Evolutionary conservation across 2,797 vertebrate species (phyloP), one percentile per base, ranked within the genome.

Genomic region (Coregonus suidteri): DNA sequence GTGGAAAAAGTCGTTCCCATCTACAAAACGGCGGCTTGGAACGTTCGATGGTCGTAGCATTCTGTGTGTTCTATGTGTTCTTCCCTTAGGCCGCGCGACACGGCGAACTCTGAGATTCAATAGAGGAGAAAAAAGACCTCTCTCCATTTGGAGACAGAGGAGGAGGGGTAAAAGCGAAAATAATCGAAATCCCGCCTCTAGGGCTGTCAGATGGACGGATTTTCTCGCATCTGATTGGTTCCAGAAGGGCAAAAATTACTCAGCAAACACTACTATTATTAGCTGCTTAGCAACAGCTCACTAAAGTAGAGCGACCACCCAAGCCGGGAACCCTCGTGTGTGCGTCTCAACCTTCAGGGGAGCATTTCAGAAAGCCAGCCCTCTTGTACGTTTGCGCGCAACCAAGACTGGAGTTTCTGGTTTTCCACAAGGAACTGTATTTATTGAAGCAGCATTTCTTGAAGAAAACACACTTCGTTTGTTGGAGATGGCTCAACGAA

Each of bases 211-310:
- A 98, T 96, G 92, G 95, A 96, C 93, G 94, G 94, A 91, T 86
- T 96, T 96, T 94, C 96, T 96, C 87, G 91, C 85, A 92, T 95
- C 93, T 95, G 95, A 98, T 98, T 98, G 97, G 97, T 96, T 97
- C 94, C 90, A 88, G 93, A 91, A 95, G 95, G 95, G 95, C 93
- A 97, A 96, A 97, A 98, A 98, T 97, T 98, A 98, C 97, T 99
- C 96, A 96, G 96, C 97, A 98, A 98, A 98, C 97, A 97, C 95
- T 96, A 96, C 97, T 98, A 99, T 98, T 99, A 98, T 98, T 98
- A 98, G 97, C 96, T 99, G 98, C 98, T 98, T 98, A 99, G 98
- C 97, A 99, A 99, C 98, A 98, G 97, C 97, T 98, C 97, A 97
- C 96, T 97, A 98, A 98, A 98, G 97, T 97, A 95, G 96, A 95